Evolutionary conservation across 1,140 invertebrate species (phyloP).

Genomic region (Stegodyphus dumicola): DNA sequence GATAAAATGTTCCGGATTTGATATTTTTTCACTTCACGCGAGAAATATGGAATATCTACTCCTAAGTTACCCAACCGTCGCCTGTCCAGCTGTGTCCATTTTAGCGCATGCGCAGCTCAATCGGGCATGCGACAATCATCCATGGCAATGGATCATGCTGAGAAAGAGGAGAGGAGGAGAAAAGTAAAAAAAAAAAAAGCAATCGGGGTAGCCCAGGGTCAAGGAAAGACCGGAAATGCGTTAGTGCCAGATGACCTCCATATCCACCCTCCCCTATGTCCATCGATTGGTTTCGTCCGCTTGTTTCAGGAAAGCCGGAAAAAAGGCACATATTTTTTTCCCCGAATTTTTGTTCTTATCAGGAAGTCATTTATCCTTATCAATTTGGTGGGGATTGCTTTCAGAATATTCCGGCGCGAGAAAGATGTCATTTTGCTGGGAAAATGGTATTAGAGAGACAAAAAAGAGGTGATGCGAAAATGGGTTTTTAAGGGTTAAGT

Average conservation of each 20-base stretch:
- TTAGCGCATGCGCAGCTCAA: slow-evolving; percentile 15
- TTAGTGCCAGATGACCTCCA: slow-evolving; percentile 52
- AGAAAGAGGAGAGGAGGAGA: background rate
- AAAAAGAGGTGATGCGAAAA: too few species aligned
- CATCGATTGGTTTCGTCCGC: slow-evolving; percentile 45
- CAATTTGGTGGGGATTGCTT: background rate
- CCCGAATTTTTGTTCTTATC: background rate
- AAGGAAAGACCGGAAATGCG: slow-evolving; percentile 58
- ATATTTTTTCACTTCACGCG: too few species aligned
- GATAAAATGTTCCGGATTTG: background rate
- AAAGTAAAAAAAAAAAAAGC: slow-evolving; percentile 10
- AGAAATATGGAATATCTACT: too few species aligned
- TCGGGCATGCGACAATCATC: slow-evolving; percentile 37
- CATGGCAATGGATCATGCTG: background rate
- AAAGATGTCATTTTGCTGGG: background rate
- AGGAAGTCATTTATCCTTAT: slow-evolving; percentile 1
- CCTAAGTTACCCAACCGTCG: background rate
- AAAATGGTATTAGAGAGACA: background rate
- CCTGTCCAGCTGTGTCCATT: background rate
- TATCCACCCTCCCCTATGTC: background rate
- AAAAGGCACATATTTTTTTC: background rate
- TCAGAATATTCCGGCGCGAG: background rate
- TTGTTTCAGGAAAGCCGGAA: background rate
- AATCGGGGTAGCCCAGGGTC: slow-evolving; percentile 36
- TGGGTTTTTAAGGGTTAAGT: too few species aligned